Evolutionary conservation across 1,140 invertebrate genomes (phyloP).

Genomic region (Scylla paramamosain): DNA sequence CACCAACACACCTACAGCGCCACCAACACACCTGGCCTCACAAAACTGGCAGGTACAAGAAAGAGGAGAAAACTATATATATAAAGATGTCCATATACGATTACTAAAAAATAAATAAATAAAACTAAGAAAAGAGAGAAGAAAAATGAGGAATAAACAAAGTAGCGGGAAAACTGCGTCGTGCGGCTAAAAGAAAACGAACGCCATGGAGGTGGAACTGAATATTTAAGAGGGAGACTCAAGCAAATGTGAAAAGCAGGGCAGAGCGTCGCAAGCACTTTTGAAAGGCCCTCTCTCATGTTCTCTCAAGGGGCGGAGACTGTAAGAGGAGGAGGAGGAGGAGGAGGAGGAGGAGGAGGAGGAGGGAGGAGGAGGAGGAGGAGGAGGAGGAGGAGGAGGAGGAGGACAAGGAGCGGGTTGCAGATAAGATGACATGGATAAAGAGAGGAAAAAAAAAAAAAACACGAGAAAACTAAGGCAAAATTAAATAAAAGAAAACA

Average conservation of each 20-base stretch:
- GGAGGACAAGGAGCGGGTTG: neutral
- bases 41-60: neutral
- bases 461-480: neutral
- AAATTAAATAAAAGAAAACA: neutral
- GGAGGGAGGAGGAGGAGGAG: neutral
- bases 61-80: too few species aligned
- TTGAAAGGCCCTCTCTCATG: neutral
- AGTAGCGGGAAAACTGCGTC: neutral
- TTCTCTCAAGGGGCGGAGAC: neutral
- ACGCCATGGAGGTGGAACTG: neutral
- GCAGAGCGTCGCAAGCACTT: constrained; percentile 10
- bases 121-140: neutral
- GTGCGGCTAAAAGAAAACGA: neutral
- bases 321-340: neutral
- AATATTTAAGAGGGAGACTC: constrained; percentile 8
- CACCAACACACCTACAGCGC: neutral
- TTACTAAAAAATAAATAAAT: too few species aligned
- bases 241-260: constrained; percentile 14
- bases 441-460: neutral
- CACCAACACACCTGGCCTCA: neutral
- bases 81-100: too few species aligned
- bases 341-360: neutral
- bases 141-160: neutral
- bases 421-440: neutral
- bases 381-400: neutral